A percentile compares a stretch with the other conserved stretches of the same genome.
These are phyloP conservation scores for Lucinisca nassula DNA, from an alignment of 2,888 invertebrate genomes.

Conservation along the genomic window DNA sequence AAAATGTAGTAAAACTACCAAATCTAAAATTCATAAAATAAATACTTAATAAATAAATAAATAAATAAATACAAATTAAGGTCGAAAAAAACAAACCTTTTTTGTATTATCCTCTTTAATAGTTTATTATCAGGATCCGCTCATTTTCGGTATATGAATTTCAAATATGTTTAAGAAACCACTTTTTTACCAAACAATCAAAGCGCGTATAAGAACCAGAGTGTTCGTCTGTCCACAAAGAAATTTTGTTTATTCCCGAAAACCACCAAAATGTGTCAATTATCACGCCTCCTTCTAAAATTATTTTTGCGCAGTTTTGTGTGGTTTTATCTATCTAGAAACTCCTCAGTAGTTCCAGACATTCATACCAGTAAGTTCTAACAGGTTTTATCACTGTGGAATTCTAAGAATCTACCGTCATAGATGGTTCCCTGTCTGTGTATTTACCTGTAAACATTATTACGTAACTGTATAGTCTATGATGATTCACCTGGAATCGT, in stretches of 20 bases:
- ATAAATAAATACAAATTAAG: too few species aligned
- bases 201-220: not conserved
- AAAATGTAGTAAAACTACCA: too few species aligned
- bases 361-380: not conserved
- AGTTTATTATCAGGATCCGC: too few species aligned
- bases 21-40: too few species aligned
- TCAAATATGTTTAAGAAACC: too few species aligned
- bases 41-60: too few species aligned
- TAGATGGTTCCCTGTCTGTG: constrained; percentile 1
- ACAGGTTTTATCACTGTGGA: constrained; percentile 40
- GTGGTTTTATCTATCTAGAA: not conserved
- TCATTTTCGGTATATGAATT: too few species aligned
- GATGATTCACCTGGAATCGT: not conserved
- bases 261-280: not conserved
- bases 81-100: too few species aligned
- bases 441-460: not conserved
- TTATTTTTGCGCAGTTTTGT: not conserved
- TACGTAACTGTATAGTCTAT: not conserved
- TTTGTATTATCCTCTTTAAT: too few species aligned
- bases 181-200: not conserved
- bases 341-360: not conserved
- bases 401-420: constrained; percentile 34
- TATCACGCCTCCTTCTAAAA: not conserved
- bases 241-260: not conserved
- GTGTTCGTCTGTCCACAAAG: not conserved